These are phyloP conservation scores for Dissostichus mawsoni DNA, from an alignment of 2,113 vertebrate species.

Conservation along the genomic window DNA sequence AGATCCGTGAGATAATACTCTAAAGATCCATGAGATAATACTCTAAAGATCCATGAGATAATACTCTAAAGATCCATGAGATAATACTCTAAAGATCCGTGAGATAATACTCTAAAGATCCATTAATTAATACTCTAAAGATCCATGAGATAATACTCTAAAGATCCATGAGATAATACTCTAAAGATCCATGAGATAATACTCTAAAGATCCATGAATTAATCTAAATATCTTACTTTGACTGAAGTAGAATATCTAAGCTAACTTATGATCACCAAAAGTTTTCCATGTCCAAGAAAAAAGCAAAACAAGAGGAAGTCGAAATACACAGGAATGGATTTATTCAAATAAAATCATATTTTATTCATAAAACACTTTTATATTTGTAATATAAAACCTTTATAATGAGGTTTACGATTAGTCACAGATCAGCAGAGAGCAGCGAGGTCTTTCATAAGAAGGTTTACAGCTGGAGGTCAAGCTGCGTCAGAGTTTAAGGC, in stretches of 20 bases:
- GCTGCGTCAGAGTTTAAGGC: constrained; percentile 56
- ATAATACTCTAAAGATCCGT: too few species aligned
- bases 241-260: too few species aligned
- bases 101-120: too few species aligned
- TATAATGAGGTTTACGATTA: constrained; percentile 71
- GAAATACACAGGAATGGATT: constrained; percentile 44
- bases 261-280: background rate
- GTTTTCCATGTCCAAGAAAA: background rate
- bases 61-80: too few species aligned
- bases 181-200: too few species aligned
- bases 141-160: too few species aligned
- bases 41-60: background rate
- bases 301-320: background rate
- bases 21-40: too few species aligned
- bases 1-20: too few species aligned
- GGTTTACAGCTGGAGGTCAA: constrained; percentile 15
- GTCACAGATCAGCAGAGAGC: constrained; percentile 55
- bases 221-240: too few species aligned
- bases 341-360: constrained; percentile 82
- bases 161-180: too few species aligned
- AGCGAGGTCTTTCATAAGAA: background rate
- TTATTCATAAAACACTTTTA: constrained; percentile 70
- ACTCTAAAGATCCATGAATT: too few species aligned
- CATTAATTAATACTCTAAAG: too few species aligned
- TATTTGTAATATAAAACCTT: constrained; percentile 56